Conservation (phyloP, 2,888 invertebrate species). For the Tanypteryx hageni region DNA sequence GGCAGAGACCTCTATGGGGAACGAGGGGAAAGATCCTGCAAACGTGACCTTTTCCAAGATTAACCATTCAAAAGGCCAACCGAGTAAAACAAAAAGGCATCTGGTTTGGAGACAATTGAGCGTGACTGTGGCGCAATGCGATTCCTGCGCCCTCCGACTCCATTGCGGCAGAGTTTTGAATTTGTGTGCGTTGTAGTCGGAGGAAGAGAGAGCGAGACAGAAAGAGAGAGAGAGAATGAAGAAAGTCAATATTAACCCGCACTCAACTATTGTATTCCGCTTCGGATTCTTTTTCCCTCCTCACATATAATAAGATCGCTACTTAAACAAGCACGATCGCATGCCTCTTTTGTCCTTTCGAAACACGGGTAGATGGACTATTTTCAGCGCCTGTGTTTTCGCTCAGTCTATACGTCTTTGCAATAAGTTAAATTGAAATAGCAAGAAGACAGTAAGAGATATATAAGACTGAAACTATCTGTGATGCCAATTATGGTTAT, state of each 20-base stretch:
- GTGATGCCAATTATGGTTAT: too few species aligned
- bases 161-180: background rate
- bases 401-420: too few species aligned
- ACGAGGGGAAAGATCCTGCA: background rate
- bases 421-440: too few species aligned
- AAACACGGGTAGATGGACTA: too few species aligned
- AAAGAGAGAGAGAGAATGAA: background rate
- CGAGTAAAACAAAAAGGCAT: slow-evolving; percentile 16
- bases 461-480: too few species aligned
- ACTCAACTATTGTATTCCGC: background rate
- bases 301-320: too few species aligned
- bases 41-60: slow-evolving; percentile 31
- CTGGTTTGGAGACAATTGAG: slow-evolving; percentile 21
- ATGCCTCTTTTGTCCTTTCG: too few species aligned
- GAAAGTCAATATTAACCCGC: background rate
- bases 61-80: slow-evolving; percentile 36
- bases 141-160: background rate
- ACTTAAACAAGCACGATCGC: too few species aligned
- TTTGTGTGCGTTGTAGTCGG: background rate
- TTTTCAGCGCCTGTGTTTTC: background rate
- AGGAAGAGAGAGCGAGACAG: background rate
- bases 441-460: too few species aligned
- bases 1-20: background rate
- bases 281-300: background rate
- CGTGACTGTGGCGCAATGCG: slow-evolving; percentile 33